Base-by-base conservation (phyloP, 2,888 invertebrate genomes). In the Eupithecia vulgata region DNA sequence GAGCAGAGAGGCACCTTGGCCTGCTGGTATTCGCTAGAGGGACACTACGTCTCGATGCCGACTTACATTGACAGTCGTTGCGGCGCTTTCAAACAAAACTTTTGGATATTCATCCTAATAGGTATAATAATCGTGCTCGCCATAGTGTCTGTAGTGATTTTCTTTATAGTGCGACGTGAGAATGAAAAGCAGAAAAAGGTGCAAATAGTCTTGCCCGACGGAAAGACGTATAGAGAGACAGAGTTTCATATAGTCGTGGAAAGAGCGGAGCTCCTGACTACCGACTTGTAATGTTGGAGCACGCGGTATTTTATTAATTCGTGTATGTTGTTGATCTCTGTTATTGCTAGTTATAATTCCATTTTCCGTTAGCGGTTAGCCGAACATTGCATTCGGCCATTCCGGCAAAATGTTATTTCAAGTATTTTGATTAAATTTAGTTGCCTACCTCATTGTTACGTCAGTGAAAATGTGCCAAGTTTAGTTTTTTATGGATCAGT, bases 231-330 rank as follows among this genome's bases (percentile, higher is more conserved):
- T 86, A 95, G 96, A 84, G 97, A 98, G 92, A 98, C 98, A 13
- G 97, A 98, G 91, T 96, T 98, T 82, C 97, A 97, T 89, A 97
- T 98, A 84, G 97, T 98, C 86, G 96, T 97, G 80, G 98, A 98
- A 94, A 96, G 97, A 89, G 97, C 97, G 64, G 97, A 97, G 90
- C 96, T 97, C 67, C 92, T 97, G 74, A 97, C 97, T 79, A 97
- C 97, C 80, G 97, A 97, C 90, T 95, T 97, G 89, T 96, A 91
- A 94, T 83, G 67, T 67, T 61, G 25, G 40, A 48, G 67, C 40
- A 25, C n/a, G 62, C 45, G 21, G 67, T 68, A 69, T 72, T 70
- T 67, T 68, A 70, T 71, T 67, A 67, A 67, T 73, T 67, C 48
- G 30, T 57, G 67, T 68, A 34, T 30, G 66, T 70, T 72, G 79